These are phyloP conservation scores for Leptopilina boulardi DNA, from an alignment of 1,140 invertebrate species.

Conservation along the genomic window DNA sequence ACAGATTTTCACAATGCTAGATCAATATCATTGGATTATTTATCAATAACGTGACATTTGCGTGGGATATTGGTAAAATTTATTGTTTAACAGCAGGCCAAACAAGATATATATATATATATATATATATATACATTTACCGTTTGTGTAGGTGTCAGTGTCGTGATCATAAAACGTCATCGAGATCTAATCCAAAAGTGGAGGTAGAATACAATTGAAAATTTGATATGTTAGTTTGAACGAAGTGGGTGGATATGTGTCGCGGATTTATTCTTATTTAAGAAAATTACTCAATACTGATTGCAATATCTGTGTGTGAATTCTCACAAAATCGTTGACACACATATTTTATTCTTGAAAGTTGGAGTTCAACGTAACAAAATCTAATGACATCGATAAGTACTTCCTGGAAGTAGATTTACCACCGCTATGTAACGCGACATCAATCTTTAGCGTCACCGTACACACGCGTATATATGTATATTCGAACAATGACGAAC, in stretches of 20 bases:
- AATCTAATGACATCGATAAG: conserved; percentile 46
- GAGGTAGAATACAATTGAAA: conserved; percentile 10
- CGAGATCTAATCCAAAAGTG: background rate
- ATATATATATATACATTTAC: too few relatives aligned
- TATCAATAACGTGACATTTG: background rate
- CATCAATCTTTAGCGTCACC: conserved; percentile 28
- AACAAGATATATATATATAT: too few relatives aligned
- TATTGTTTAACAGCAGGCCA: background rate
- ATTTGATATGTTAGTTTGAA: background rate
- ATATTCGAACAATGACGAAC: conserved; percentile 37
- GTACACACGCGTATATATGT: too few relatives aligned
- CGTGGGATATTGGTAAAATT: conserved; percentile 1
- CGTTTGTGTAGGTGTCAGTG: background rate
- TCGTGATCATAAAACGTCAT: conserved; percentile 27
- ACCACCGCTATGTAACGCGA: conserved; percentile 35
- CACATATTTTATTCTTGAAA: conserved; percentile 17
- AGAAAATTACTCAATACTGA: conserved; percentile 7
- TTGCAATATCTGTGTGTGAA: background rate
- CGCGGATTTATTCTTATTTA: background rate
- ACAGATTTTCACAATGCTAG: background rate
- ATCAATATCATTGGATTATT: conserved; percentile 1
- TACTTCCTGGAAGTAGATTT: conserved; percentile 36
- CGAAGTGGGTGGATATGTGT: background rate
- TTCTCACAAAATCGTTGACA: conserved; percentile 7
- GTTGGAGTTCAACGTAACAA: background rate